A percentile compares a stretch with the other conserved stretches of the same genome.
Evolutionary conservation across 2,113 vertebrate genomes (phyloP).

Genomic region (Nannobrachium achirus): DNA sequence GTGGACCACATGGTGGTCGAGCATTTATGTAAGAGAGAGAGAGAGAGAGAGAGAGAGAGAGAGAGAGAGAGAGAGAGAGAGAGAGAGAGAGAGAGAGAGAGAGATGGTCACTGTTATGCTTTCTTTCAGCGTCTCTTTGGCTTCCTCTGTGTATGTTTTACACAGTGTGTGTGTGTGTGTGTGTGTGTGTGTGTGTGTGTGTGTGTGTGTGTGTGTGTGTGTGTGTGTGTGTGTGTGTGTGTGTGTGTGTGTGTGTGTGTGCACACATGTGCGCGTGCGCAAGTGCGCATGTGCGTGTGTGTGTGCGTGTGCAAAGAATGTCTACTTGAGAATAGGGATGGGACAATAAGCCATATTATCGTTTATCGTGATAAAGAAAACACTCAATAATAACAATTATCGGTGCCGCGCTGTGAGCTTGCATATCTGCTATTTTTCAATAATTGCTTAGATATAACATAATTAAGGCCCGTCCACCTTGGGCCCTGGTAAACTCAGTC

Average conservation of each 20-base stretch:
- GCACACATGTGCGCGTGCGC: too few species aligned
- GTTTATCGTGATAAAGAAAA: too few species aligned
- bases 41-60: slow-evolving; percentile 2
- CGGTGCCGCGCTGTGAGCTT: too few species aligned
- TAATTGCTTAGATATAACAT: too few species aligned
- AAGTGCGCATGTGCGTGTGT: too few species aligned
- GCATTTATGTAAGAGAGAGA: slow-evolving; percentile 38
- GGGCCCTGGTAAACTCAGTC: too few species aligned
- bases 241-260: slow-evolving; percentile 23
- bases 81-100: slow-evolving; percentile 24
- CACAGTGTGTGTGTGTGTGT: slow-evolving; percentile 55
- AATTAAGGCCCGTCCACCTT: too few species aligned
- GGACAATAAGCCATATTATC: too few species aligned
- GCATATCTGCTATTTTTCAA: too few species aligned
- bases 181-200: not conserved
- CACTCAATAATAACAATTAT: too few species aligned
- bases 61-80: not conserved
- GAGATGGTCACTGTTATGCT: slow-evolving; percentile 29
- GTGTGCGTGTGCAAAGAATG: too few species aligned
- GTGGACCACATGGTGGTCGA: slow-evolving; percentile 66
- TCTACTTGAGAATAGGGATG: too few species aligned
- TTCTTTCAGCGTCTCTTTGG: slow-evolving; percentile 44
- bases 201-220: not conserved
- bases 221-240: not conserved
- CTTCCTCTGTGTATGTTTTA: slow-evolving; percentile 64